Conservation (phyloP, 2,797 vertebrate genomes). For the Pampus argenteus region DNA sequence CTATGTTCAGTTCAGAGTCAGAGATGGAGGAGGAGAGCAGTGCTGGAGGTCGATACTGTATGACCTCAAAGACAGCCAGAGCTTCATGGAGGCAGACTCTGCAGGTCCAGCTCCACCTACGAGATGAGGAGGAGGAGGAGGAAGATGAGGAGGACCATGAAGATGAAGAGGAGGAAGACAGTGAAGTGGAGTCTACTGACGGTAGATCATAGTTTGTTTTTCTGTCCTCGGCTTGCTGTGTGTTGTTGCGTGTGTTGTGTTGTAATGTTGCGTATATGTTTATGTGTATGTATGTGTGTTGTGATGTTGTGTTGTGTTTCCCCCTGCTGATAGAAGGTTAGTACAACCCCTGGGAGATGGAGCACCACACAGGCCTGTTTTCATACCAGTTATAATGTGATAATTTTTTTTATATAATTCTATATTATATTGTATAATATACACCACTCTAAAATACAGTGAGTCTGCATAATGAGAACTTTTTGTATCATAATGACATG, state of each 20-base stretch:
- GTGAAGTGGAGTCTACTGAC: constrained; percentile 85
- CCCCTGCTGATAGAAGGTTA: constrained; percentile 90
- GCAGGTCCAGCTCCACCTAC: constrained; percentile 56
- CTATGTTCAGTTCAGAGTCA: constrained; percentile 88
- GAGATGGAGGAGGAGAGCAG: constrained; percentile 85
- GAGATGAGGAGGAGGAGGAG: constrained; percentile 77
- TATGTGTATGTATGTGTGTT: constrained; percentile 78
- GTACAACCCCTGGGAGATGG: constrained; percentile 90
- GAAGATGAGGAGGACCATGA: constrained; percentile 58
- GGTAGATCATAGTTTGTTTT: constrained; percentile 76
- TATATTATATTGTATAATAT: too few species aligned
- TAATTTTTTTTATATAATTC: too few species aligned
- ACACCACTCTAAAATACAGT: too few species aligned
- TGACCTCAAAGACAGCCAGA: constrained; percentile 79
- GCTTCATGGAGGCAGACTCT: constrained; percentile 41
- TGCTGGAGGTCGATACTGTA: constrained; percentile 78
- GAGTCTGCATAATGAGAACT: too few species aligned
- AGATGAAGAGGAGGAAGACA: constrained; percentile 38
- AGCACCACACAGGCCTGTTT: constrained; percentile 86
- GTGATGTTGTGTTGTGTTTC: constrained; percentile 71
- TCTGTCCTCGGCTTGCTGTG: too few species aligned
- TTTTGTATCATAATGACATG: too few species aligned
- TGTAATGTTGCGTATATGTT: constrained; percentile 75
- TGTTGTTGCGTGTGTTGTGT: constrained; percentile 75
- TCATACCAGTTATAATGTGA: too few species aligned